These are phyloP conservation scores for Pardosa pseudoannulata DNA, from an alignment of 2,888 invertebrate species.

Conservation along the genomic window DNA sequence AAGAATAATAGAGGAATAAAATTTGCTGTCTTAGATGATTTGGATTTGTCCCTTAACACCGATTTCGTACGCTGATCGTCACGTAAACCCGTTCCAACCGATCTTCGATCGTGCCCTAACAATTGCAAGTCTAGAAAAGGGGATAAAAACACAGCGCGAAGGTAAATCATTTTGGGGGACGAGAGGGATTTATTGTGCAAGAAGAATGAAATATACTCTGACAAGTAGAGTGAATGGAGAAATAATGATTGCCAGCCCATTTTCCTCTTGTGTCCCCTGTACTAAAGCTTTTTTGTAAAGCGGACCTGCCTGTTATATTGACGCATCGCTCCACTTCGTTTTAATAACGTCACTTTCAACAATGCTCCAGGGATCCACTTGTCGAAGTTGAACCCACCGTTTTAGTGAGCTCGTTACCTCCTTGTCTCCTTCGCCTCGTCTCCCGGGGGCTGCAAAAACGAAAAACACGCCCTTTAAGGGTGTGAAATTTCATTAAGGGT, in stretches of 20 bases:
- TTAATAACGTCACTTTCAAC: slow-evolving; percentile 12
- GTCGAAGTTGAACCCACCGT: background rate
- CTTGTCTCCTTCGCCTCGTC: background rate
- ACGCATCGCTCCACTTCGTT: slow-evolving; percentile 11
- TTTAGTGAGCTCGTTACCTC: background rate
- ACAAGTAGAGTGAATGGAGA: no score
- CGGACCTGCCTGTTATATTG: background rate
- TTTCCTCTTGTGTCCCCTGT: background rate
- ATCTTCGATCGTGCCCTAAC: no score
- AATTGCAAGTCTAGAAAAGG: no score
- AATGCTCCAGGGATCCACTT: background rate
- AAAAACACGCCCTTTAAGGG: background rate
- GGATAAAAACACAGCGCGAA: no score
- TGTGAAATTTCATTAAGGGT: background rate
- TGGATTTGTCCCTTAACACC: no score
- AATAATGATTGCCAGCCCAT: background rate
- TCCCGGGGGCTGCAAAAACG: background rate
- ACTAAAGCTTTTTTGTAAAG: background rate
- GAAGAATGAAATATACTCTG: no score
- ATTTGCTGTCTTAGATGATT: no score
- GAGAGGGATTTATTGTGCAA: no score
- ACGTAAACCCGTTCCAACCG: no score
- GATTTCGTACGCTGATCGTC: no score
- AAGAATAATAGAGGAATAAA: no score
- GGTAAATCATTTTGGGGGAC: no score